phyloP scores from a whole-genome alignment of 2,888 invertebrate genomes.

The Choreutis nemorana region DNA sequence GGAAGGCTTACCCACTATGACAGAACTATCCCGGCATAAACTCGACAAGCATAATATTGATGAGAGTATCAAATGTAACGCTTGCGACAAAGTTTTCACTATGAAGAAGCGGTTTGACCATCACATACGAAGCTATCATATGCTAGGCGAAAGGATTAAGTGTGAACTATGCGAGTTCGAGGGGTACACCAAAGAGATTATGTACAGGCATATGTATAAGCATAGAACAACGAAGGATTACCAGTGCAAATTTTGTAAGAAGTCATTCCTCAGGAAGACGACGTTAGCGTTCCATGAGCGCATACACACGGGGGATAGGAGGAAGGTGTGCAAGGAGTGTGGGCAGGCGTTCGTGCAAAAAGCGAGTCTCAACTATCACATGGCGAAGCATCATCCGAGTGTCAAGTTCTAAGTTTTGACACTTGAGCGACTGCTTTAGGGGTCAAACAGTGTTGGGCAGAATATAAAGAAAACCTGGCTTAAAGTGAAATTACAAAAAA shows the following conservation, averaged over 20 bases:
- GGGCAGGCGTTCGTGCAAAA: conserved; percentile 19
- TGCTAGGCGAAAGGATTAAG: conserved; percentile 3
- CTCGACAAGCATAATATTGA: conserved; percentile 5
- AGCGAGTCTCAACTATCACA: conserved; percentile 20
- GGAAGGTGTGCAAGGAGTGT: conserved; percentile 16
- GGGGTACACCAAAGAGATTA: not conserved
- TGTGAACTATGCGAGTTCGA: conserved; percentile 3
- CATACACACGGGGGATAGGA: conserved; percentile 16
- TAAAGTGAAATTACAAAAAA: no score
- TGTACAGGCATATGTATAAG: conserved; percentile 10
- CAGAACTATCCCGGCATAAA: not conserved
- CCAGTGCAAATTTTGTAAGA: conserved; percentile 23
- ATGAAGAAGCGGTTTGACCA: not conserved
- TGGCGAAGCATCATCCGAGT: conserved; percentile 18
- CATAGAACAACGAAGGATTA: conserved; percentile 18
- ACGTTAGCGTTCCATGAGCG: conserved; percentile 13
- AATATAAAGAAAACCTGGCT: no score
- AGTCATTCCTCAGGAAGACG: conserved; percentile 16
- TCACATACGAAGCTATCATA: conserved; percentile 3
- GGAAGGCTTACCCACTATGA: not conserved
- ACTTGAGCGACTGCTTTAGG: not conserved
- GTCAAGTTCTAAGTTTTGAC: not conserved
- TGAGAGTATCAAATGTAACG: conserved; percentile 5
- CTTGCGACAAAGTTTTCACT: conserved; percentile 4
- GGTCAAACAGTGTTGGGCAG: not conserved